Evolutionary conservation across 2,797 vertebrate species (phyloP).

Genomic region (Myiotriccus ornatus): DNA sequence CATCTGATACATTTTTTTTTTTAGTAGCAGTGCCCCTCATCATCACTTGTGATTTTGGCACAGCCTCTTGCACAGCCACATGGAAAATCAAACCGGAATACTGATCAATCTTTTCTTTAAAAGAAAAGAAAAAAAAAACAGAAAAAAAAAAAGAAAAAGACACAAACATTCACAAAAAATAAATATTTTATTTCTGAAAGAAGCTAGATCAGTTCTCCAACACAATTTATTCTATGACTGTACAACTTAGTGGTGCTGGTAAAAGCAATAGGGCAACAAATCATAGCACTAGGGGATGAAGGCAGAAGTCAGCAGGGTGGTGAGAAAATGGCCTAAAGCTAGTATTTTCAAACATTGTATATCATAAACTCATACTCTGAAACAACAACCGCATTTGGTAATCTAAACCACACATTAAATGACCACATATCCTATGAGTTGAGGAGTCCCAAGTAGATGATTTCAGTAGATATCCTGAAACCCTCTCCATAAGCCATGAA

Average conservation of each 20-base stretch:
- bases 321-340: neutral
- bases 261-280: neutral
- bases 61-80: neutral
- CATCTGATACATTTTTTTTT: neutral
- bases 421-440: neutral
- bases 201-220: neutral
- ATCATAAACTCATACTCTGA: neutral
- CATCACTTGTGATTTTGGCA: constrained; percentile 5
- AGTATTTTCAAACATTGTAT: neutral
- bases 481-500: neutral
- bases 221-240: neutral
- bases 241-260: neutral
- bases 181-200: neutral
- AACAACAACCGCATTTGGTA: neutral
- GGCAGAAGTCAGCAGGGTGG: neutral
- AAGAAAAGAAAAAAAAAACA: neutral
- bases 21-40: neutral
- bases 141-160: neutral
- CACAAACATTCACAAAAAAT: neutral
- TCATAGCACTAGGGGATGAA: neutral
- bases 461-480: neutral
- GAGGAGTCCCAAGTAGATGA: neutral
- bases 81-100: neutral
- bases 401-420: neutral
- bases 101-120: neutral